A percentile compares a stretch with the other conserved stretches of the same genome.
These are phyloP conservation scores for Cynocephalus volans DNA, from an alignment of 2,113 vertebrate species.

Conservation along the genomic window DNA sequence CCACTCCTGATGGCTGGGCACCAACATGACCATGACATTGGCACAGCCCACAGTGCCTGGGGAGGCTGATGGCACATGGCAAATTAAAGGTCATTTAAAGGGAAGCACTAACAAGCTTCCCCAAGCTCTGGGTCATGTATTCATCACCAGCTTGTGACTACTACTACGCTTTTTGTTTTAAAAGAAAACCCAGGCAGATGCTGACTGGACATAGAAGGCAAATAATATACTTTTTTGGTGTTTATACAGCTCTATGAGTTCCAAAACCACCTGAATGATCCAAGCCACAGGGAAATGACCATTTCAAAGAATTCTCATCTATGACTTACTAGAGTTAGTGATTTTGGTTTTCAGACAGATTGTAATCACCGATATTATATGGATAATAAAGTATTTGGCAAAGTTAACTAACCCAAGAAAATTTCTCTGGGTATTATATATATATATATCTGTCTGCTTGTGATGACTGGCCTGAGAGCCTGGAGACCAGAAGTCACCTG, in stretches of 20 bases:
- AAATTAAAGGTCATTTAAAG: slow-evolving; percentile 1
- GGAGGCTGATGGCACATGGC: not conserved
- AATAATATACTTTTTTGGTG: not conserved
- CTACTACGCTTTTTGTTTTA: not conserved
- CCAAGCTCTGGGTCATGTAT: not conserved
- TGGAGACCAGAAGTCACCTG: not conserved
- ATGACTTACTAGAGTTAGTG: not conserved
- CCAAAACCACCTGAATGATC: slow-evolving; percentile 9
- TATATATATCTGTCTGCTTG: not conserved
- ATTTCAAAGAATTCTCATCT: not conserved
- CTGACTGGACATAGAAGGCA: not conserved
- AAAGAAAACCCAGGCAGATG: not conserved
- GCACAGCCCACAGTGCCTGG: not conserved
- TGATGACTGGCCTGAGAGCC: not conserved
- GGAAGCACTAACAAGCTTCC: slow-evolving; percentile 1
- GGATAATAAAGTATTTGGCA: not conserved
- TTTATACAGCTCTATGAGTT: not conserved
- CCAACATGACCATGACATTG: not conserved
- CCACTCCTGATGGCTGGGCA: not conserved
- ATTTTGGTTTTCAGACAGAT: not conserved
- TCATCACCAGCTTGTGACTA: not conserved
- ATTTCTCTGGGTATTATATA: not conserved
- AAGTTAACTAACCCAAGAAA: slow-evolving; percentile 30
- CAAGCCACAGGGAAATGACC: not conserved
- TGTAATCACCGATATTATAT: not conserved